phyloP scores from a whole-genome alignment of 1,140 invertebrate species.

The Plutomurus gul region DNA sequence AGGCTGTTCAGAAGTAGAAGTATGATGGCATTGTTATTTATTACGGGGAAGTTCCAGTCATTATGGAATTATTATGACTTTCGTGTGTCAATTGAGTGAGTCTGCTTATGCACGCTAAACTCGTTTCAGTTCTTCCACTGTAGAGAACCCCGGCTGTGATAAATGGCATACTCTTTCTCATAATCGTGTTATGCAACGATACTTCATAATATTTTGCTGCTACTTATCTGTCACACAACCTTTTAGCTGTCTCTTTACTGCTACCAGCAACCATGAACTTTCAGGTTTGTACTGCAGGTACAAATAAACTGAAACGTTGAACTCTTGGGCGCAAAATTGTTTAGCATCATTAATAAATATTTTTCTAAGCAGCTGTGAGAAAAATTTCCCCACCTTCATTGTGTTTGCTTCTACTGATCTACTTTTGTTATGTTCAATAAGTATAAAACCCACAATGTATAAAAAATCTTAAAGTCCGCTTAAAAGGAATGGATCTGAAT shows the following conservation, averaged over 20 bases:
- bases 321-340: no score
- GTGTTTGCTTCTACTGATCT: no score
- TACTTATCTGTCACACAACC: no score
- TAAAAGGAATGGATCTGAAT: no score
- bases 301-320: no score
- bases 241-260: not conserved
- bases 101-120: slow-evolving; percentile 1
- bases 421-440: no score
- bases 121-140: not conserved
- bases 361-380: no score
- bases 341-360: no score
- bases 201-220: not conserved
- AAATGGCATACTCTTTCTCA: not conserved
- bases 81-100: not conserved
- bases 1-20: not conserved
- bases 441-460: no score
- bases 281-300: no score
- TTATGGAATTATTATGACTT: slow-evolving; percentile 12
- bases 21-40: not conserved
- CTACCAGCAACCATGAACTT: not conserved
- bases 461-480: no score
- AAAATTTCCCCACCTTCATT: no score
- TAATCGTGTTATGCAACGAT: not conserved
- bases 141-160: not conserved
- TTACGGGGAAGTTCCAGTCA: not conserved